These are phyloP conservation scores for Baccha elongata DNA, from an alignment of 2,888 invertebrate genomes.

Conservation along the genomic window DNA sequence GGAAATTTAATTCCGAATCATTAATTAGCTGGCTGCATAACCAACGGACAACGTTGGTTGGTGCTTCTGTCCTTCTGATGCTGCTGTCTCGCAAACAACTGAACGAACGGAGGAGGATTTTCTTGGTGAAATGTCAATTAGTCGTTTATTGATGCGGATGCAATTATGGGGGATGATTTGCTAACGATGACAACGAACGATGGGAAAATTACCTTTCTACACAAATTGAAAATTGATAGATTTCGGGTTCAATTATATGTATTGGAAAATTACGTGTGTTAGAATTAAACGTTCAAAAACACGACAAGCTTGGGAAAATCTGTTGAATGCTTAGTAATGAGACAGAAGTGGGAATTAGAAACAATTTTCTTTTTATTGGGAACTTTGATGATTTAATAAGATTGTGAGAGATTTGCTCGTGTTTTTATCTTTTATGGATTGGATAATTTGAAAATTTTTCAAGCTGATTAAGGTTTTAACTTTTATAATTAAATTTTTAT, in stretches of 20 bases:
- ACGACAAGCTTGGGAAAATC: neutral
- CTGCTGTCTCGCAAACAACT: constrained; percentile 22
- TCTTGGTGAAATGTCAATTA: constrained; percentile 67
- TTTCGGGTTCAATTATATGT: constrained; percentile 1
- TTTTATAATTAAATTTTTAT: too few species aligned
- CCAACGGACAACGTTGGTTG: neutral
- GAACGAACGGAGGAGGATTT: constrained; percentile 30
- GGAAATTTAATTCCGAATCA: constrained; percentile 63
- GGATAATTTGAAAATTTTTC: too few species aligned
- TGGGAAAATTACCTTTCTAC: neutral
- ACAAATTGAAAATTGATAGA: constrained; percentile 15
- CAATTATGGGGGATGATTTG: constrained; percentile 61
- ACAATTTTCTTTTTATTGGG: neutral
- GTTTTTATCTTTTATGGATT: neutral
- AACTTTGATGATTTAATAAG: neutral
- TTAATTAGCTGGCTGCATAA: constrained; percentile 53
- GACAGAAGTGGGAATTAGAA: neutral
- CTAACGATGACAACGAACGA: too few species aligned
- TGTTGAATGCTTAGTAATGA: constrained; percentile 23
- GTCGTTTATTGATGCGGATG: constrained; percentile 63
- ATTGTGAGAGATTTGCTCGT: neutral
- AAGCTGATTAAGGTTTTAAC: too few species aligned
- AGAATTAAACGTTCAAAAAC: neutral
- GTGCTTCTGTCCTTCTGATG: neutral
- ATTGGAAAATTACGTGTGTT: constrained; percentile 28